Conservation (phyloP, 2,113 vertebrate species). For the Donacobius atricapilla region DNA sequence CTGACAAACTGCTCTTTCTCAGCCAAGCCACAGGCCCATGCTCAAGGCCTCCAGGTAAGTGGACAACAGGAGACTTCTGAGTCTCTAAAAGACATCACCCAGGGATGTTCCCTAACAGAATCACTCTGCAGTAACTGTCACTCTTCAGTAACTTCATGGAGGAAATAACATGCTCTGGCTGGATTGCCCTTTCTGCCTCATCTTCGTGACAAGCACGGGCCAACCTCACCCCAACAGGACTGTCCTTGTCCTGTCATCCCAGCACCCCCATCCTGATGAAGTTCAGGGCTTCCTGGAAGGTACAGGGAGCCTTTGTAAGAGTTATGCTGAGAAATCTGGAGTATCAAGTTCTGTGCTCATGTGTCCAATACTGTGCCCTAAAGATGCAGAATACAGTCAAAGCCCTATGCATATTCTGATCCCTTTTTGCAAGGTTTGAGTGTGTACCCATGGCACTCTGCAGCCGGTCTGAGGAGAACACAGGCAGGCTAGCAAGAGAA, state of each 20-base stretch:
- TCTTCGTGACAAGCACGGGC: rapidly evolving
- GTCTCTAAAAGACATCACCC: neutral
- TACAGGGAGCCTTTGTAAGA: neutral
- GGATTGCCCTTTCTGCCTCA: neutral
- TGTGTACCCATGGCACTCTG: neutral
- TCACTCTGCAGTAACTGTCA: neutral
- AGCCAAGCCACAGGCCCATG: neutral
- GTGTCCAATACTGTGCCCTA: neutral
- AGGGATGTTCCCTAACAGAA: neutral
- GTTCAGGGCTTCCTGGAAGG: neutral
- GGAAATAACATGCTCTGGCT: neutral
- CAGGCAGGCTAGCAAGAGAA: neutral
- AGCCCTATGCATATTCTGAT: neutral
- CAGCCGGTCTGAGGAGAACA: neutral
- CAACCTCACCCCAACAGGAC: neutral
- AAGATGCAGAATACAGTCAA: neutral
- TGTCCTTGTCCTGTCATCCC: no score
- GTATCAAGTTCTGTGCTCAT: neutral
- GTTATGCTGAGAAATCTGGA: neutral
- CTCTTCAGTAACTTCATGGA: neutral
- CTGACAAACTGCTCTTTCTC: neutral
- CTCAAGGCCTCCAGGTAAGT: neutral
- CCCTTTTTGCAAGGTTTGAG: neutral
- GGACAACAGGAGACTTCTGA: neutral
- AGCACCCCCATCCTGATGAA: neutral